Base-by-base conservation (phyloP, 2,797 vertebrate species). In the Ambastaia sidthimunki region DNA sequence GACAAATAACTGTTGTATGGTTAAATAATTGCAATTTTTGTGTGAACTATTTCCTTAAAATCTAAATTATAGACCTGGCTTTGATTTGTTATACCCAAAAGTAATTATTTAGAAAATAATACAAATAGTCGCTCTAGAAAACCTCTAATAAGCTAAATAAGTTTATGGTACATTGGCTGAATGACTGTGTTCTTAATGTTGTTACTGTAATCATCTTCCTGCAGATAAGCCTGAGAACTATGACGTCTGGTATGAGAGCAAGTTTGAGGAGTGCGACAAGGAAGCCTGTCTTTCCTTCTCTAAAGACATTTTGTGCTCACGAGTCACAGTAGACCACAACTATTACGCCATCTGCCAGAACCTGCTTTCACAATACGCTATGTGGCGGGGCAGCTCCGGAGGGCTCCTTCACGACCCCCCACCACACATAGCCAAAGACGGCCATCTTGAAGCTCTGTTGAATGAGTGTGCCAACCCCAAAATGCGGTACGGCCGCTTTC, bases 241-340 rank as follows among this genome's bases (percentile, higher is more conserved):
- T 85, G 97, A 99, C 63, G 94, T 96, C 16, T 99, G 97, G 98
- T 99, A 99, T 15, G 98, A 99, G 90, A 99, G 97, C 93, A 97
- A 95, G 47, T 98, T 98, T 50, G 97, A 99, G 89, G 97, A 98
- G 90, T 98, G 97, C 78, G 97, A 99, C 89, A 95, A 98, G 83
- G 98, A 99, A 90, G 98, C 97, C 86, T 99, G 98, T 83, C 93
- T 99, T 75, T 99, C 98, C n/a, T 99, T 99, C 92, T 99, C 98
- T 12, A 99, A 99, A 90, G 97, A 99, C 89, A 95, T 96, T 19
- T 95, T 99, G 34, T 99, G 98, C 84, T 95, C 96, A 80, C 92
- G 96, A 63, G 96, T 96, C 88, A 99, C 96, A 28, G 96, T 97
- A 89, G 98, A 99, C 93, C 98, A 99, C 92, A 99, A 99, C 92